phyloP scores from a whole-genome alignment of 1,140 invertebrate genomes.

The Radopholus similis region DNA sequence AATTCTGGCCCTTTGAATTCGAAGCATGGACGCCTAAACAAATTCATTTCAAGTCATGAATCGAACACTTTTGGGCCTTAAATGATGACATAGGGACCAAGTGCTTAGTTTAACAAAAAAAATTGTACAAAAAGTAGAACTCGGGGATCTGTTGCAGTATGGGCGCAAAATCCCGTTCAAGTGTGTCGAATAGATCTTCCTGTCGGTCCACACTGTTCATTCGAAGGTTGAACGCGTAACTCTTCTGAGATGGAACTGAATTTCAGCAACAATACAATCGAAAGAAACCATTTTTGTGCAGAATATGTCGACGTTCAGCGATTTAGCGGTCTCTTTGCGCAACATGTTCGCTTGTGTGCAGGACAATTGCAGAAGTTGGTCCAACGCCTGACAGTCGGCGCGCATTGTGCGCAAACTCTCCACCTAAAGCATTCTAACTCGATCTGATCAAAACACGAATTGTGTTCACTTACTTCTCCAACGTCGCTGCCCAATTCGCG shows the following conservation, averaged over 20 bases:
- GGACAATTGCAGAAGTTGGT: constrained; percentile 18
- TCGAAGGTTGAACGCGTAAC: neutral
- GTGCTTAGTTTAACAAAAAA: neutral
- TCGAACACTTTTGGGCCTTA: neutral
- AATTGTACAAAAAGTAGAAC: constrained; percentile 1
- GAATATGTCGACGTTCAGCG: neutral
- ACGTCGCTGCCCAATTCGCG: no score
- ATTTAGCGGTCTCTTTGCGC: constrained; percentile 10
- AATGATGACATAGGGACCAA: neutral
- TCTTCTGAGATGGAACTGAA: constrained; percentile 10
- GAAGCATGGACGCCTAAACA: constrained; percentile 16
- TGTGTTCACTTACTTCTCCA: no score
- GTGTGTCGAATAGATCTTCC: neutral
- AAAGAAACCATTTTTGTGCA: constrained; percentile 6
- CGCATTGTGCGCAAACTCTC: neutral
- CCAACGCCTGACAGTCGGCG: constrained; percentile 1
- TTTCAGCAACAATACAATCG: neutral
- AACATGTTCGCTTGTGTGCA: constrained; percentile 4
- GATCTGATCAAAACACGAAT: no score
- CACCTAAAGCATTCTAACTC: no score
- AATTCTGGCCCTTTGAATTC: constrained; percentile 5
- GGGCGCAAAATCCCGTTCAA: neutral
- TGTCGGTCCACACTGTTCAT: neutral
- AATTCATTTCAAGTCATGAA: neutral
- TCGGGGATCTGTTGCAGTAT: neutral